A percentile compares a stretch with the other conserved stretches of the same genome.
These are phyloP conservation scores for Noctua comes DNA, from an alignment of 2,888 invertebrate genomes.

Conservation along the genomic window DNA sequence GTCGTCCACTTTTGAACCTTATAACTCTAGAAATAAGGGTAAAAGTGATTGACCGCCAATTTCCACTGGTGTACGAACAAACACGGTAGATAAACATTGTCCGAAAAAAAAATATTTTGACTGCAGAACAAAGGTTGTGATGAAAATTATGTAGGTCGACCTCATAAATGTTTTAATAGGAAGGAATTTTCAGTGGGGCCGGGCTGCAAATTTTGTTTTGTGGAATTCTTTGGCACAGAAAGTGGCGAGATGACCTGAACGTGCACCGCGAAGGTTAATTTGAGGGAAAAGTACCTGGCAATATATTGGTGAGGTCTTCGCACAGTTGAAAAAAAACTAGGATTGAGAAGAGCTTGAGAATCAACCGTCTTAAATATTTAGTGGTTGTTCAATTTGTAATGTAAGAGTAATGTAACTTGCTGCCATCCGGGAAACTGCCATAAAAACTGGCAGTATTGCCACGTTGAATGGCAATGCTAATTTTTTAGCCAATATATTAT, in stretches of 20 bases:
- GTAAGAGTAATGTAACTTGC: background rate
- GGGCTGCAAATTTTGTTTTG: conserved; percentile 18
- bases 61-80: conserved; percentile 37
- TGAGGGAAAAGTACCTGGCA: background rate
- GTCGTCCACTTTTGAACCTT: conserved; percentile 5
- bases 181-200: conserved; percentile 37
- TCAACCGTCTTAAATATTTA: too few relatives aligned
- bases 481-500: background rate
- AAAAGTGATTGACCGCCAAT: conserved; percentile 1
- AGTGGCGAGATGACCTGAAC: background rate
- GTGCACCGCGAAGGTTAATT: background rate
- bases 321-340: background rate
- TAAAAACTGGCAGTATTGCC: background rate
- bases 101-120: conserved; percentile 58
- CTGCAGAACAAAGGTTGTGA: conserved; percentile 44
- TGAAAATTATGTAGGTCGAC: conserved; percentile 50
- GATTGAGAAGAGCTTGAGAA: too few relatives aligned
- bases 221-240: conserved; percentile 13
- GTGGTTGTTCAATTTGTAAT: background rate
- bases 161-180: conserved; percentile 60
- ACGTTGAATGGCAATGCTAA: background rate
- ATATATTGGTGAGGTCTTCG: background rate
- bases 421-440: too few relatives aligned
- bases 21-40: background rate
- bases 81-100: conserved; percentile 50